phyloP scores from a whole-genome alignment of 2,888 invertebrate species.

The Hypomecis atomaria region DNA sequence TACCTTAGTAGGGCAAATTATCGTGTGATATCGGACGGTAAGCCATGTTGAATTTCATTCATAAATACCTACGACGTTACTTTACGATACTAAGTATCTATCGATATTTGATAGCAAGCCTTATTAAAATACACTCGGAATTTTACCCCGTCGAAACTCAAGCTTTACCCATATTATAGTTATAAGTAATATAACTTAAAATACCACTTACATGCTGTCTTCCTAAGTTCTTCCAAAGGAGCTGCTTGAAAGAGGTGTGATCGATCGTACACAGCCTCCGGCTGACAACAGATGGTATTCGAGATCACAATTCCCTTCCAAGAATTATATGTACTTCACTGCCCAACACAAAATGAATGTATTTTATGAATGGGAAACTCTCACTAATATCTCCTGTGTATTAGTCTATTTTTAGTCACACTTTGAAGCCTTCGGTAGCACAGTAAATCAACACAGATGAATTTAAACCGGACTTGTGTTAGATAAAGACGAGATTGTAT shows the following conservation, averaged over 20 bases:
- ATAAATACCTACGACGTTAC: not conserved
- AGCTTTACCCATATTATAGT: too few species aligned
- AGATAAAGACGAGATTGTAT: conserved; percentile 51
- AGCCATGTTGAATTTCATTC: conserved; percentile 18
- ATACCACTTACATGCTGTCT: conserved; percentile 42
- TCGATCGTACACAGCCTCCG: conserved; percentile 43
- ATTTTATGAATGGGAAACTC: conserved; percentile 76
- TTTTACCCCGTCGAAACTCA: too few species aligned
- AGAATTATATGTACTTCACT: conserved; percentile 69
- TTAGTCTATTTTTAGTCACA: conserved; percentile 72
- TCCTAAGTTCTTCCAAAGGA: conserved; percentile 22
- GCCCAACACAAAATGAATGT: conserved; percentile 71
- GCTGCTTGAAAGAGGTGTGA: conserved; percentile 29
- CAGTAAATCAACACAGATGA: conserved; percentile 51
- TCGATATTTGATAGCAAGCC: too few species aligned
- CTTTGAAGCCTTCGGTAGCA: conserved; percentile 45
- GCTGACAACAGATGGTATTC: conserved; percentile 42
- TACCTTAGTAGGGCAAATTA: too few species aligned
- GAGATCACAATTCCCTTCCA: conserved; percentile 46
- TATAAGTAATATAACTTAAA: not conserved
- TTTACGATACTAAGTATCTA: not conserved
- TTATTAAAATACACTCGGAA: too few species aligned
- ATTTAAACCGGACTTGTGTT: conserved; percentile 46
- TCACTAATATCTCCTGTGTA: conserved; percentile 64
- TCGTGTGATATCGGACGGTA: not conserved